phyloP scores from a whole-genome alignment of 2,113 vertebrate genomes.

The Opisthocomus hoazin region DNA sequence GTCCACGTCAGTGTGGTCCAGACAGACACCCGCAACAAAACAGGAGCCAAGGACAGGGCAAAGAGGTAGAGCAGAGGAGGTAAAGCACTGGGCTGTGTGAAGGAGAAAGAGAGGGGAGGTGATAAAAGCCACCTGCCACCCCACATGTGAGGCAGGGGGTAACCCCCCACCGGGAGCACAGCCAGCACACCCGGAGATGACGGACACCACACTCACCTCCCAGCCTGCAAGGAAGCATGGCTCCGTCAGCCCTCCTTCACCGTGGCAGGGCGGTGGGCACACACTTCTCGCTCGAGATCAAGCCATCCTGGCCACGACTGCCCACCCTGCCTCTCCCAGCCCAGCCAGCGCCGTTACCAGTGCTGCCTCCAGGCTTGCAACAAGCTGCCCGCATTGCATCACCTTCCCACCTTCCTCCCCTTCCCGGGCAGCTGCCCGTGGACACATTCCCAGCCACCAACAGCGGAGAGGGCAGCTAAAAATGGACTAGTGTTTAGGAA shows the following conservation, averaged over 20 bases:
- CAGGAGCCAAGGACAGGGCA: fast-evolving
- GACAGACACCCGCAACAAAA: neutral
- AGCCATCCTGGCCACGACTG: neutral
- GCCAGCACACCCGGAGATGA: neutral
- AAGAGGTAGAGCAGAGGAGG: neutral
- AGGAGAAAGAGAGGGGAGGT: neutral
- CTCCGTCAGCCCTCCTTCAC: neutral
- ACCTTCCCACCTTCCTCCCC: neutral
- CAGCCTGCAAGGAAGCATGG: fast-evolving
- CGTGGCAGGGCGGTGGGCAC: neutral
- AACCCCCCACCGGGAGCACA: neutral
- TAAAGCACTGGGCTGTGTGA: neutral
- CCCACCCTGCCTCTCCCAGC: neutral
- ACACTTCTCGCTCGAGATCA: neutral
- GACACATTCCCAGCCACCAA: fast-evolving
- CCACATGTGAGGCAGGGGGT: neutral
- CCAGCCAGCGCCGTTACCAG: fast-evolving
- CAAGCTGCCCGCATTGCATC: neutral
- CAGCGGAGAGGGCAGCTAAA: fast-evolving
- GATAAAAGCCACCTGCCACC: neutral
- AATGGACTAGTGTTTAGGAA: neutral
- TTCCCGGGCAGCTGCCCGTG: neutral
- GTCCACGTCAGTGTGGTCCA: neutral
- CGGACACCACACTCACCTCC: neutral
- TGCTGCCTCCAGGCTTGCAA: neutral